Evolutionary conservation across 2,113 vertebrate species (phyloP).

Genomic region (Hassar affinis): DNA sequence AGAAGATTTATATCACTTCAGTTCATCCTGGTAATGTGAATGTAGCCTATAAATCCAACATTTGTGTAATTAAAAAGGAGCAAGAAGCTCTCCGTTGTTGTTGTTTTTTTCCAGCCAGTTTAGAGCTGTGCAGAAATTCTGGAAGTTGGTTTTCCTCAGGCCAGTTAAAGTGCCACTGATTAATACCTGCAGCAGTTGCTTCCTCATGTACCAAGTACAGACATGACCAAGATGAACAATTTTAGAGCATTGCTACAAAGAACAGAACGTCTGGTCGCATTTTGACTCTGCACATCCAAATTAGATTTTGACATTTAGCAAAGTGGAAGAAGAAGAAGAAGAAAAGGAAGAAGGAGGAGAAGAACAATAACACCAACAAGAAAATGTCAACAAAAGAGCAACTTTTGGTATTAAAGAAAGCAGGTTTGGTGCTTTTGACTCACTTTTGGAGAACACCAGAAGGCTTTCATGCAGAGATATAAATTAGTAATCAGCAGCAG

Average conservation of each 20-base stretch:
- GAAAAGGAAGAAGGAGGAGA: not conserved
- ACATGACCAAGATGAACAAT: slow-evolving; percentile 29
- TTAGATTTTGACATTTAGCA: slow-evolving; percentile 27
- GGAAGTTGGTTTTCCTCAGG: slow-evolving; percentile 25
- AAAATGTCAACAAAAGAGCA: not conserved
- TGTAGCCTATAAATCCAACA: not conserved
- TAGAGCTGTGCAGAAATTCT: slow-evolving; percentile 21
- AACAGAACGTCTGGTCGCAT: slow-evolving; percentile 31
- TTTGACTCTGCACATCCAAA: not conserved
- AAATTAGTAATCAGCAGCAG: slow-evolving; percentile 33
- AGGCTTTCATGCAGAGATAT: slow-evolving; percentile 19
- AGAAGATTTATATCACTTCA: not conserved
- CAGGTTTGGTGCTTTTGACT: slow-evolving; percentile 2
- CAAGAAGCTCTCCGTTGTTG: not conserved
- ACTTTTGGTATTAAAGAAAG: not conserved
- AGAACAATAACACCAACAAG: not conserved
- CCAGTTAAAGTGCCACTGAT: slow-evolving; percentile 36
- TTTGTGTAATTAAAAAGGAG: not conserved
- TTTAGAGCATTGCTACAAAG: slow-evolving; percentile 35
- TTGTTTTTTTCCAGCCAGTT: not conserved
- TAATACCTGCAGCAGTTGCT: slow-evolving; percentile 43
- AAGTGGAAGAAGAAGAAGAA: not conserved
- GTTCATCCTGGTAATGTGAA: not conserved
- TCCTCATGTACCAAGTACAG: slow-evolving; percentile 20
- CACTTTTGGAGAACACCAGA: not conserved